phyloP scores from a whole-genome alignment of 2,888 invertebrate genomes.

The Lasioglossum malachurum region DNA sequence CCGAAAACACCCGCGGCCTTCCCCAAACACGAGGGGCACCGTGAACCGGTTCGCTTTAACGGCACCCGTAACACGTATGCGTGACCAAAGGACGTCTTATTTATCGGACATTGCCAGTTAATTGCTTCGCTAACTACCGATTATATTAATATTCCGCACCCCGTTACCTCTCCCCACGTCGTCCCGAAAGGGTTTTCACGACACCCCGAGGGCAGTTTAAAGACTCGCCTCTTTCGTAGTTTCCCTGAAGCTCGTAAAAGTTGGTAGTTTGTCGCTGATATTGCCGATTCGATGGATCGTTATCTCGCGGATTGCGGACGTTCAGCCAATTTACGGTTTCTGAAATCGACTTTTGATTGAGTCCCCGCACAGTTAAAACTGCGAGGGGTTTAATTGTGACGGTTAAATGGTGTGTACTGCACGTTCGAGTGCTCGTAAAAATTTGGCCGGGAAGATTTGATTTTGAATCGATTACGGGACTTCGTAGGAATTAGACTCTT shows the following conservation, averaged over 20 bases:
- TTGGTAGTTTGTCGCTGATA: not conserved
- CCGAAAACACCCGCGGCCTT: slow-evolving; percentile 13
- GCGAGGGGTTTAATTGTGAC: not conserved
- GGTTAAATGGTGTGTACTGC: too few species aligned
- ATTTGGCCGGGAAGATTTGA: not conserved
- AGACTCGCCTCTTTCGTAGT: not conserved
- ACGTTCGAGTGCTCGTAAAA: not conserved
- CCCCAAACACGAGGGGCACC: slow-evolving; percentile 29
- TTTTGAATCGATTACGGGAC: not conserved
- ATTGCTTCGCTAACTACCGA: slow-evolving; percentile 53
- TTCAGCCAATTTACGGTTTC: not conserved
- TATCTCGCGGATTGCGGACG: not conserved
- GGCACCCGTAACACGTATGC: slow-evolving; percentile 37
- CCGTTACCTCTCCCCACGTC: not conserved
- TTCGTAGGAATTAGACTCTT: too few species aligned
- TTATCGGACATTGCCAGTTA: slow-evolving; percentile 57
- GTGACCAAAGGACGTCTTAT: slow-evolving; percentile 52
- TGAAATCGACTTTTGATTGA: not conserved
- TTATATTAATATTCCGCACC: slow-evolving; percentile 46
- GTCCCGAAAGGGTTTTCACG: not conserved
- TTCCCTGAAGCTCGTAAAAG: not conserved
- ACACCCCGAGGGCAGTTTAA: not conserved
- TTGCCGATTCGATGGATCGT: not conserved
- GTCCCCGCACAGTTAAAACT: not conserved
- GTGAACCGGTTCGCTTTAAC: slow-evolving; percentile 63